Evolutionary conservation across 2,113 vertebrate genomes (phyloP).

Genomic region (Argyrosomus japonicus): DNA sequence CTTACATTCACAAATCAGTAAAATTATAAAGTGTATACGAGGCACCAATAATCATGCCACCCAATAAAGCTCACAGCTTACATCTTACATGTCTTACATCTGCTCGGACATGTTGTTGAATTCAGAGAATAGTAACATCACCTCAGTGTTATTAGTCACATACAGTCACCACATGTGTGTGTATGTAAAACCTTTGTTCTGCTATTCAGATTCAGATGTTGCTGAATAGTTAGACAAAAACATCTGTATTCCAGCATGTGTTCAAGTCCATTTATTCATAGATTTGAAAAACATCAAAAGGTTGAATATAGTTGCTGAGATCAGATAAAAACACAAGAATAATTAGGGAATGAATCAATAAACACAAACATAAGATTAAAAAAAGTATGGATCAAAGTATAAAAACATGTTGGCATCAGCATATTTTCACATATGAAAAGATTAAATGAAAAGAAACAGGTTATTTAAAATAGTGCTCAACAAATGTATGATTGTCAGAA

Average conservation of each 20-base stretch:
- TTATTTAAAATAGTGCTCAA: neutral
- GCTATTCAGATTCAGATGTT: neutral
- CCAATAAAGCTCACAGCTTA: neutral
- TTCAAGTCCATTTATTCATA: neutral
- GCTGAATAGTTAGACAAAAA: neutral
- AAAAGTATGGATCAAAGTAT: neutral
- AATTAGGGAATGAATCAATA: neutral
- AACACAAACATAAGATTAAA: neutral
- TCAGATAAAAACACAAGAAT: neutral
- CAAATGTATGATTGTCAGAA: neutral
- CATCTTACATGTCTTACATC: neutral
- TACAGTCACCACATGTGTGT: neutral
- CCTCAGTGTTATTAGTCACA: neutral
- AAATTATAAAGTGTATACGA: neutral
- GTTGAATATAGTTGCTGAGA: neutral
- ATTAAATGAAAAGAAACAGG: too few relatives aligned
- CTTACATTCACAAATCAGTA: neutral
- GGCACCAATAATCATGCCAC: neutral
- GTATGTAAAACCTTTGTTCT: neutral
- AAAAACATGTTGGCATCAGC: neutral
- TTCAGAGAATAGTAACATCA: neutral
- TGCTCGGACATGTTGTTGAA: neutral
- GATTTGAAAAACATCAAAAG: neutral
- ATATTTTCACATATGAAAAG: neutral
- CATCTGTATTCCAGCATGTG: neutral